A percentile compares a stretch with the other conserved stretches of the same genome.
Evolutionary conservation across 2,888 invertebrate genomes (phyloP).

Genomic region (Eupelmus urozonus): DNA sequence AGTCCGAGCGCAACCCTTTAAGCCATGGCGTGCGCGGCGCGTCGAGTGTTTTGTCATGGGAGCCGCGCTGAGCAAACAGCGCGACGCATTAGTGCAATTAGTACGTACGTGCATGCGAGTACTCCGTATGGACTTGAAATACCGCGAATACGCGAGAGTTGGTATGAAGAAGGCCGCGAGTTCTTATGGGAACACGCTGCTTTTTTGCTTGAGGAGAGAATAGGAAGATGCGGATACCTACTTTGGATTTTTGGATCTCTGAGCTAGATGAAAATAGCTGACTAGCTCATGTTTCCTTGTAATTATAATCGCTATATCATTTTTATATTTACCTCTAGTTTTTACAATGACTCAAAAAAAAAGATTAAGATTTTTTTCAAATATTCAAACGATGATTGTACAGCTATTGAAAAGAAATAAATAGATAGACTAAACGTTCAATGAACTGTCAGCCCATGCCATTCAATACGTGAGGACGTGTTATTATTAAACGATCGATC

Average conservation of each 20-base stretch:
- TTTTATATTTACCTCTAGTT: too few species aligned
- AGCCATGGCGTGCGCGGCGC: neutral
- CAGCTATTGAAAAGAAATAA: too few species aligned
- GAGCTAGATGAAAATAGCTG: too few species aligned
- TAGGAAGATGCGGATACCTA: too few species aligned
- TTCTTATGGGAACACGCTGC: too few species aligned
- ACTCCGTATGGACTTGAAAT: constrained; percentile 8
- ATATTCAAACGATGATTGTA: too few species aligned
- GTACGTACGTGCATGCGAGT: constrained; percentile 26
- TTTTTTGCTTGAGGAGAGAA: too few species aligned
- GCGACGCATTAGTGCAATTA: constrained; percentile 52
- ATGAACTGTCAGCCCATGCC: neutral
- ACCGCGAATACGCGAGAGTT: neutral
- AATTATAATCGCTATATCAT: too few species aligned
- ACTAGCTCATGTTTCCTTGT: too few species aligned
- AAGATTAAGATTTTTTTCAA: too few species aligned
- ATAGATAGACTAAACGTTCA: neutral
- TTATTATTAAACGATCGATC: constrained; percentile 11
- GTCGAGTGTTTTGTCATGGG: constrained; percentile 33
- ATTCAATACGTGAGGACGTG: constrained; percentile 6
- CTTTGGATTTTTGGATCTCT: too few species aligned
- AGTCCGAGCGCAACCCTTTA: neutral
- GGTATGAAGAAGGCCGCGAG: neutral
- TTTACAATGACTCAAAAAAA: too few species aligned
- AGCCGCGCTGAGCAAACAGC: constrained; percentile 43